These are phyloP conservation scores for Thaumatotibia leucotreta DNA, from an alignment of 1,140 invertebrate species.

Conservation along the genomic window DNA sequence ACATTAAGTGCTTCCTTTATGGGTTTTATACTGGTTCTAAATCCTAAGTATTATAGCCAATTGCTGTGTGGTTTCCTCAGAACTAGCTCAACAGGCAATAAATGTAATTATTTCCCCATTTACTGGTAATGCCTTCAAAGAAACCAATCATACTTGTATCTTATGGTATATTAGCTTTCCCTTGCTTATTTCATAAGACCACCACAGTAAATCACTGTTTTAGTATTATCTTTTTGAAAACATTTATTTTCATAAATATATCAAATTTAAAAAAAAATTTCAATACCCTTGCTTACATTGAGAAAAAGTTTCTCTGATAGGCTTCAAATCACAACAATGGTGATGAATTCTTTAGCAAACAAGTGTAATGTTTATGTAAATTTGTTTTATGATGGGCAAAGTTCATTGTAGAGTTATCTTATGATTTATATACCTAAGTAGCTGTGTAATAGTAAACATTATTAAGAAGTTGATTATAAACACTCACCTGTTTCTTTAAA, in stretches of 20 bases:
- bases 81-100: constrained; percentile 1
- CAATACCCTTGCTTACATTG: too few relatives aligned
- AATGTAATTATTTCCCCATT: background rate
- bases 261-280: too few relatives aligned
- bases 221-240: too few relatives aligned
- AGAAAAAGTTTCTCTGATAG: too few relatives aligned
- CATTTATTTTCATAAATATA: too few relatives aligned
- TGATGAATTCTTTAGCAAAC: background rate
- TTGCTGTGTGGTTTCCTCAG: background rate
- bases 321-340: too few relatives aligned
- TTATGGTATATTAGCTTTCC: background rate
- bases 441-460: too few relatives aligned
- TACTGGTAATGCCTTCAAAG: background rate
- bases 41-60: background rate
- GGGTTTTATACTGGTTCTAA: background rate
- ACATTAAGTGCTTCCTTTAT: background rate
- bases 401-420: background rate
- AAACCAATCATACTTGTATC: background rate
- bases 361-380: background rate
- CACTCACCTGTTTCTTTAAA: constrained; percentile 86
- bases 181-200: too few relatives aligned
- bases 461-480: background rate
- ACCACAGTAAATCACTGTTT: too few relatives aligned
- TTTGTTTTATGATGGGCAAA: background rate
- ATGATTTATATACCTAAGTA: too few relatives aligned